phyloP scores from a whole-genome alignment of 2,797 vertebrate genomes.

The Morelia viridis region DNA sequence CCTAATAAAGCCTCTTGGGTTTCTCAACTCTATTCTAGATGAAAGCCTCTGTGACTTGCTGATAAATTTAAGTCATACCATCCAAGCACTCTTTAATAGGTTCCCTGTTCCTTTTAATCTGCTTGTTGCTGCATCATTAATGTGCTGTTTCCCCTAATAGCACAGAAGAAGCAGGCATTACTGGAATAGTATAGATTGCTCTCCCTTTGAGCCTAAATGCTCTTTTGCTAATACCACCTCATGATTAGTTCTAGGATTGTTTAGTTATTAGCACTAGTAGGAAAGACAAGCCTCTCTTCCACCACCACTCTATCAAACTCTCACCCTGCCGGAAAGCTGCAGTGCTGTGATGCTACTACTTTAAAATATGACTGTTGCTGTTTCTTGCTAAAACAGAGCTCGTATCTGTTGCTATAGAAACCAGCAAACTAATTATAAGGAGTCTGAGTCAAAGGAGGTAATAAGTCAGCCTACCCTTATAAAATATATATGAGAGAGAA shows the following conservation, averaged over 20 bases:
- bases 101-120: not conserved
- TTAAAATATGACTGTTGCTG: conserved; percentile 58
- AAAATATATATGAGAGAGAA: conserved; percentile 44
- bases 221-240: not conserved
- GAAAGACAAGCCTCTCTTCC: conserved; percentile 35
- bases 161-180: not conserved
- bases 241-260: conserved; percentile 13
- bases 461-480: conserved; percentile 63
- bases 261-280: conserved; percentile 20
- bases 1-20: not conserved
- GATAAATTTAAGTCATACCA: not conserved
- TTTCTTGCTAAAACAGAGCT: conserved; percentile 71
- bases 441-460: conserved; percentile 73
- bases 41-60: not conserved
- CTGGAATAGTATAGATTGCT: not conserved
- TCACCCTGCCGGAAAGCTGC: conserved; percentile 63
- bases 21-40: not conserved
- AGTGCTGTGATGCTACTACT: conserved; percentile 61
- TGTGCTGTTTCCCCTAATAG: not conserved
- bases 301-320: conserved; percentile 3
- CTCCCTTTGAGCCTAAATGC: not conserved
- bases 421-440: conserved; percentile 79
- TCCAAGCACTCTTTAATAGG: not conserved
- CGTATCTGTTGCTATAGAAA: conserved; percentile 76
- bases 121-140: not conserved